Base-by-base conservation (phyloP, 2,113 vertebrate genomes). In the Ahaetulla prasina region DNA sequence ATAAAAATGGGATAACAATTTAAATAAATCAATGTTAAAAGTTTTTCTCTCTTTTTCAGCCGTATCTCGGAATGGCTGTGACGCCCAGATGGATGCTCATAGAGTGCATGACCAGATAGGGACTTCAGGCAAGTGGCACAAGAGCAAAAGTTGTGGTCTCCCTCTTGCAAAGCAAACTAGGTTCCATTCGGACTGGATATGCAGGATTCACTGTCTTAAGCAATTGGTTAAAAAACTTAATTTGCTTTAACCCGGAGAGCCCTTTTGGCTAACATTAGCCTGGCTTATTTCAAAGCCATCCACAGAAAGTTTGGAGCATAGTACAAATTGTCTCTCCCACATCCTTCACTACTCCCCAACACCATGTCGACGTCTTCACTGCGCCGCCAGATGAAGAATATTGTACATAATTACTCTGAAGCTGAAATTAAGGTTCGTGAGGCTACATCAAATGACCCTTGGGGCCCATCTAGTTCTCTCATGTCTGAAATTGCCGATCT, bases 341-440 rank as follows among this genome's bases (percentile, higher is more conserved):
- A 7, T 45, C 1, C 3, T 8, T 22, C 8, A 25, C 27, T 23
- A n/a, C n/a, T 39, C 0, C 50, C 50, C 3, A 12, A 74, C 92
- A 30, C 95, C 97, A 99, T 99, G 99, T 98, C 99, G 85, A 99
- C 99, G 49, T 99, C 99, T 0, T 99, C 99, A 0, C 96, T 99
- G 90, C 98, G 99, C 74, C 98, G 99, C 4, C 99, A 99, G 96
- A 97, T 99, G 96, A 99, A 99, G 94, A 99, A 99, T 97, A 98
- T 99, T 0, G 99, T 99, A 87, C 99, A 99, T 97, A 99, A 99
- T 96, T 99, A 99, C 96, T 98, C 99, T 0, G 99, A 99, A 95
- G 99, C 99, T 0, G 99, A 99, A 97, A 97, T 99, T 95, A 99
- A 99, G 96, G 99, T 99, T 91, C 98, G 99, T 0, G 99, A 99